A percentile compares a stretch with the other conserved stretches of the same genome.
phyloP scores from a whole-genome alignment of 2,888 invertebrate genomes.

The Venusia cambrica region DNA sequence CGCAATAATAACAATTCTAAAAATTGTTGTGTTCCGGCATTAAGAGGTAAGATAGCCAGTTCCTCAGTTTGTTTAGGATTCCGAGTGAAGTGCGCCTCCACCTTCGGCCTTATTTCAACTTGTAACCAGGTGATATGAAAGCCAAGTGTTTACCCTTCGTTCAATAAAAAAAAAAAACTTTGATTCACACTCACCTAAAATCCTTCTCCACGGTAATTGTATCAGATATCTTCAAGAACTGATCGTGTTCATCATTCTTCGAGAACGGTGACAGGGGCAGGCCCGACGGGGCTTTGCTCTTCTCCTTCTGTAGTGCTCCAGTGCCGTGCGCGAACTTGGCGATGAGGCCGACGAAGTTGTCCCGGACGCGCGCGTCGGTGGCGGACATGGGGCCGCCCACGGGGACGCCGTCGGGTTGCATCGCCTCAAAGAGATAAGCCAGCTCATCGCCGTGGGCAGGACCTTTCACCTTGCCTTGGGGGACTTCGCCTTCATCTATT shows the following conservation, averaged over 20 bases:
- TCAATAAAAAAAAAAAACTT: constrained; percentile 31
- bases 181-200: constrained; percentile 51
- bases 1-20: too few relatives aligned
- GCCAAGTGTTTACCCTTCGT: too few relatives aligned
- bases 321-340: constrained; percentile 83
- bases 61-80: too few relatives aligned
- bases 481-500: constrained; percentile 34
- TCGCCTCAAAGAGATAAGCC: constrained; percentile 85
- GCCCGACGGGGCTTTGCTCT: constrained; percentile 36
- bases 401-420: constrained; percentile 81
- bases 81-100: too few relatives aligned
- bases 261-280: constrained; percentile 43
- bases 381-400: constrained; percentile 55
- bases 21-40: too few relatives aligned
- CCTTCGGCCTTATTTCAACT: too few relatives aligned
- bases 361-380: constrained; percentile 84
- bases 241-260: constrained; percentile 52
- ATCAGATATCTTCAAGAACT: constrained; percentile 57
- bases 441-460: constrained; percentile 87
- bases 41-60: too few relatives aligned
- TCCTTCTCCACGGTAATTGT: constrained; percentile 54
- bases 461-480: constrained; percentile 42
- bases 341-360: constrained; percentile 84
- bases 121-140: too few relatives aligned
- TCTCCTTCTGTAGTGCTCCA: constrained; percentile 21